Percentiles rank a stretch among this genome's conserved stretches.
phyloP scores from a whole-genome alignment of 2,113 vertebrate genomes.

The Rattus rattus region DNA sequence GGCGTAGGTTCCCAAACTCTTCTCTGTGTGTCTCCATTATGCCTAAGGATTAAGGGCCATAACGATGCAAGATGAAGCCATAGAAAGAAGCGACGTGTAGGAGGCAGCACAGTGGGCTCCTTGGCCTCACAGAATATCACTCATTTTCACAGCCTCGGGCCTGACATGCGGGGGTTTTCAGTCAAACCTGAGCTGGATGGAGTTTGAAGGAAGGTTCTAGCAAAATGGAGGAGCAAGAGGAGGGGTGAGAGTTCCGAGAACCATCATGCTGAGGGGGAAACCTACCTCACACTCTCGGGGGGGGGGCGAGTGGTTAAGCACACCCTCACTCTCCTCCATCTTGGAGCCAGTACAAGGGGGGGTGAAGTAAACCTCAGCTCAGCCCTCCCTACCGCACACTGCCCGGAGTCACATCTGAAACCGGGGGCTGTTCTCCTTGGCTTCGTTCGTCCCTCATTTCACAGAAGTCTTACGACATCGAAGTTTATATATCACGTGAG shows the following conservation, averaged over 20 bases:
- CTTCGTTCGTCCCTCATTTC: not conserved
- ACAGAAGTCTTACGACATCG: not conserved
- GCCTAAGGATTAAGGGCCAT: not conserved
- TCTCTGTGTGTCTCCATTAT: not conserved
- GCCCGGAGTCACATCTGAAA: not conserved
- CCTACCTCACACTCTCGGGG: not conserved
- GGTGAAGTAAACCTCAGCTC: not conserved
- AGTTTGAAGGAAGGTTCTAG: not conserved
- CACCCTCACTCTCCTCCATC: too few species aligned
- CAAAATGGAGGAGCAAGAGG: not conserved
- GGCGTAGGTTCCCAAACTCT: not conserved
- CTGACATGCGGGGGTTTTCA: accelerated
- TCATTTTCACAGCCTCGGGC: not conserved
- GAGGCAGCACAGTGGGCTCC: accelerated
- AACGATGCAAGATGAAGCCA: not conserved
- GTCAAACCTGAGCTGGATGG: not conserved
- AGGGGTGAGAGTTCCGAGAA: not conserved
- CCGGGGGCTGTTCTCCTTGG: not conserved
- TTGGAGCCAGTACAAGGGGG: too few species aligned
- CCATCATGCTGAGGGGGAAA: accelerated
- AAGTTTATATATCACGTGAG: not conserved
- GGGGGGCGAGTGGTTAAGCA: not conserved
- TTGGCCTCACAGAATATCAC: not conserved
- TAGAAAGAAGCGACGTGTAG: not conserved
- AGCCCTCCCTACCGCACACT: not conserved